Evolutionary conservation across 1,140 invertebrate genomes (phyloP).

Genomic region (Drosophila santomea): DNA sequence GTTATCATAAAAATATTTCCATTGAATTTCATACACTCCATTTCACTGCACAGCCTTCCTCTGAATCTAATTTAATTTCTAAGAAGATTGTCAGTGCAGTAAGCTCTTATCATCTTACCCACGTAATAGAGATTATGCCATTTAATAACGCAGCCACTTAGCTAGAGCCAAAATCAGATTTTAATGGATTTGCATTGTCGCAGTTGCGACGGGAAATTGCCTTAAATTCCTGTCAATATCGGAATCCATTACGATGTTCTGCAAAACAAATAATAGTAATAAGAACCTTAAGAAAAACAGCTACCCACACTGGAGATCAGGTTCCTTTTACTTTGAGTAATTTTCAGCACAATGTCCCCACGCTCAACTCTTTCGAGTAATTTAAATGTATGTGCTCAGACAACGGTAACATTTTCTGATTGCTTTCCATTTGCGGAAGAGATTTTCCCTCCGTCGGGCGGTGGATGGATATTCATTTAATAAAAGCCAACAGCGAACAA

Average conservation of each 20-base stretch:
- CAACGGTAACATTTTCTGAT: slow-evolving; percentile 58
- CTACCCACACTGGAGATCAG: slow-evolving; percentile 9
- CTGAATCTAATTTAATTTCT: background rate
- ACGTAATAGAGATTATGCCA: slow-evolving; percentile 6
- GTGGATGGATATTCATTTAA: slow-evolving; percentile 75
- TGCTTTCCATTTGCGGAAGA: slow-evolving; percentile 59
- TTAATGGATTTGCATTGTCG: background rate
- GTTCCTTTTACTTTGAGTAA: slow-evolving; percentile 26
- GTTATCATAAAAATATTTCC: background rate
- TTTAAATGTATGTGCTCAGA: slow-evolving; percentile 39
- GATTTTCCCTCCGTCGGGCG: slow-evolving; percentile 34
- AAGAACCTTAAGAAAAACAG: slow-evolving; percentile 6
- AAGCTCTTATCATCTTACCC: background rate
- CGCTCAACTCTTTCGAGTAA: slow-evolving; percentile 42
- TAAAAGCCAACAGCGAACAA: slow-evolving; percentile 76
- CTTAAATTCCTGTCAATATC: slow-evolving; percentile 19
- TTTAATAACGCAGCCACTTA: slow-evolving; percentile 7
- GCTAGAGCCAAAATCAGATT: background rate
- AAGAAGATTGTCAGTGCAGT: background rate
- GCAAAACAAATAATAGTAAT: no score
- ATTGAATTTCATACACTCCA: background rate
- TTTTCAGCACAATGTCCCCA: slow-evolving; percentile 37
- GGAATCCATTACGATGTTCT: slow-evolving; percentile 31
- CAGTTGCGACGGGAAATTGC: background rate
- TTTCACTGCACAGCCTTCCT: background rate